Base-by-base conservation (phyloP, 2,113 vertebrate species). In the Agelaius tricolor region DNA sequence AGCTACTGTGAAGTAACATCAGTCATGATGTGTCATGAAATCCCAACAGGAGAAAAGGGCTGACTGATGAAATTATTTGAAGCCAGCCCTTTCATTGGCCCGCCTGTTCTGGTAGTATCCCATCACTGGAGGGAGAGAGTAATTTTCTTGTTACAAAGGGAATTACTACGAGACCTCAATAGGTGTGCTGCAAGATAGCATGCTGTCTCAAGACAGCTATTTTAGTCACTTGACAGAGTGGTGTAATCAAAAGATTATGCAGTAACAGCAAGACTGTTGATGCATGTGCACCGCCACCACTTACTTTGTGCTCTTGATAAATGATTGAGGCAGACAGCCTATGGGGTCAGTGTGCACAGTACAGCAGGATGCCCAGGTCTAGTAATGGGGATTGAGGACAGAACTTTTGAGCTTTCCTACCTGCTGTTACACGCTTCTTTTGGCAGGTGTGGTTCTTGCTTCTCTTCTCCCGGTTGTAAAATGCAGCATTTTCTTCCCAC, bases 161-260 rank as follows among this genome's bases (percentile, higher is more conserved):
- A 93, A 87, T 93, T 86, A 58, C n/a, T n/a, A n/a, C n/a, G n/a
- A n/a, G n/a, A n/a, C 62, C 57, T 72, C 88, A 84, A 8, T 90
- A 93, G 68, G 49, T 75, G 82, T 92, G 61, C 65, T 93, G 69
- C 58, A 74, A 84, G 94, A 68, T 68, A 93, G 68, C 83, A n/a
- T 67, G 76, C 92, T 94, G 85, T 78, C 83, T 95, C 85, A n/a
- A 96, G 93, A 78, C 75, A 96, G 88, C 90, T 93, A 26, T 93
- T 97, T 93, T 75, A 66, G 90, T 90, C 81, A 44, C 80, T 62
- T 77, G 81, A 63, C 84, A 73, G 91, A 84, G 47, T 89, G 61
- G 41, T 68, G 71, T 90, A 94, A 96, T 93, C 94, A 54, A 92
- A 96, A 94, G 84, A 94, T 93, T 72, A 85, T 87, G 90, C 85